Evolutionary conservation across 2,113 vertebrate species (phyloP).

Genomic region (Lasiurus cinereus): DNA sequence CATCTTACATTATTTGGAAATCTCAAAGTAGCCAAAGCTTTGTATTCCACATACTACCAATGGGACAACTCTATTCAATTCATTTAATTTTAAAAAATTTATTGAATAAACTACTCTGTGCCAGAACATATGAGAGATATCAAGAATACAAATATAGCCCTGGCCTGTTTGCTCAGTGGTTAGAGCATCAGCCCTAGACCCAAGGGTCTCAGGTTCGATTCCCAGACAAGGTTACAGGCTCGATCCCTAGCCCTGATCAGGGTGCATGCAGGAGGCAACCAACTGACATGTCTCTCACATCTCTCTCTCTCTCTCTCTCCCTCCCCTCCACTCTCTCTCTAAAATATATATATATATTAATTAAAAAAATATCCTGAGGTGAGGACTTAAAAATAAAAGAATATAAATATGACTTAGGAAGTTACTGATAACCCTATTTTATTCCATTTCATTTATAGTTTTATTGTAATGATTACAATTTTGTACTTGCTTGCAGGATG

Average conservation of each 20-base stretch:
- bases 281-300: too few species aligned
- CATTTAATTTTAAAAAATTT: not conserved
- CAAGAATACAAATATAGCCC: not conserved
- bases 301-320: too few species aligned
- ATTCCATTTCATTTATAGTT: not conserved
- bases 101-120: not conserved
- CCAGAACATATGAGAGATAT: not conserved
- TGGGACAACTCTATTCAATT: not conserved
- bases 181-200: too few species aligned
- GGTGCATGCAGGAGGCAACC: too few species aligned
- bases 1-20: not conserved
- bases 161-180: too few species aligned
- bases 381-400: too few species aligned
- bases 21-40: not conserved
- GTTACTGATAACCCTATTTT: not conserved
- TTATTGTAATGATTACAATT: not conserved
- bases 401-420: not conserved
- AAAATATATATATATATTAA: too few species aligned
- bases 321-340: too few species aligned
- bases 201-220: too few species aligned
- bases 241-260: too few species aligned
- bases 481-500: not conserved
- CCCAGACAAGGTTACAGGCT: too few species aligned
- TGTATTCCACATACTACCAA: not conserved
- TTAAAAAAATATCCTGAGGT: too few species aligned